These are phyloP conservation scores for Syndactyla subalaris DNA, from an alignment of 2,797 vertebrate genomes.

Conservation along the genomic window DNA sequence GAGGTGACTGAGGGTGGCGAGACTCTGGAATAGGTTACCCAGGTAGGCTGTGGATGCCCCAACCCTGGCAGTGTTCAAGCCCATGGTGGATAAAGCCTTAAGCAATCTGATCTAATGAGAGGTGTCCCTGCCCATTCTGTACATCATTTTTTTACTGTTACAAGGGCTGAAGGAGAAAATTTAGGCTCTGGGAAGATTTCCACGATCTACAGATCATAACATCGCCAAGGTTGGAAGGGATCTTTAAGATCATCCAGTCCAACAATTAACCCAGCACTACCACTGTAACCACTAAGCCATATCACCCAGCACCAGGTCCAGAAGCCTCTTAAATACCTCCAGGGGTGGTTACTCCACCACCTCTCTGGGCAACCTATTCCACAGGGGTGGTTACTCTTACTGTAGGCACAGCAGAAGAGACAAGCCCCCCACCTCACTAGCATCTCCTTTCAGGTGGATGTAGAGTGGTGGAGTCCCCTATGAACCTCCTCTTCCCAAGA, in stretches of 20 bases:
- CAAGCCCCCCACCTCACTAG: rapidly evolving
- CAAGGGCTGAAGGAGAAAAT: background rate
- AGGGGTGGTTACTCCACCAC: background rate
- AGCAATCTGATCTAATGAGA: background rate
- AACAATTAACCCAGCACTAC: background rate
- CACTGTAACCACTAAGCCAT: background rate
- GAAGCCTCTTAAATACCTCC: no score
- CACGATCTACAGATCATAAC: background rate
- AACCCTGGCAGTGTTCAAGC: background rate
- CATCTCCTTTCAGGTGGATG: background rate
- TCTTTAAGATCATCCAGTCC: background rate
- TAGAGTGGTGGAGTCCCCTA: background rate
- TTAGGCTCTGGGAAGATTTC: background rate
- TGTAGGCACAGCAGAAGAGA: rapidly evolving
- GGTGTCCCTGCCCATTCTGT: background rate
- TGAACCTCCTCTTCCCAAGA: rapidly evolving
- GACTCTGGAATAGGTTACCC: background rate
- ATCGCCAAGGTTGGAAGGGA: background rate
- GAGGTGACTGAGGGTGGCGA: background rate
- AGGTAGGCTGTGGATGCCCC: background rate
- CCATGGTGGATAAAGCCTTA: background rate
- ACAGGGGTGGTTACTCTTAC: background rate
- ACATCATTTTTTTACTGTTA: background rate
- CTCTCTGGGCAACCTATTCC: background rate
- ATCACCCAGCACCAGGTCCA: background rate